Evolutionary conservation across 2,797 vertebrate genomes (phyloP).

Genomic region (Natrix natrix): DNA sequence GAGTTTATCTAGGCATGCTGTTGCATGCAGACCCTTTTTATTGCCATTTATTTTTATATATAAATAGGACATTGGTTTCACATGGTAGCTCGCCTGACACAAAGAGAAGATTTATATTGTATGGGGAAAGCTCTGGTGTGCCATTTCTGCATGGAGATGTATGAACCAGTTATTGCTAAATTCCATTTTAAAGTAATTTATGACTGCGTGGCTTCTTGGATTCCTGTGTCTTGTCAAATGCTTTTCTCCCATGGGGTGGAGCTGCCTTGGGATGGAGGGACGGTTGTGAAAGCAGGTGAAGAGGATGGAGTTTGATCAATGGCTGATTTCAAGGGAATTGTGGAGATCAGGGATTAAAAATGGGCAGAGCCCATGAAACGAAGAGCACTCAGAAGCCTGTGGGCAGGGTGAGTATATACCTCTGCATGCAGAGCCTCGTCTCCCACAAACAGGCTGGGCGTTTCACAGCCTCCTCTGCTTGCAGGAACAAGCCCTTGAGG

Average conservation of each 20-base stretch:
- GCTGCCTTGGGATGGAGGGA: slow-evolving; percentile 45
- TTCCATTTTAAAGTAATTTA: slow-evolving; percentile 31
- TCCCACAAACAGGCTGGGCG: slow-evolving; percentile 40
- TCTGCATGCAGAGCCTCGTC: slow-evolving; percentile 10
- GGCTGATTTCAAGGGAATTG: slow-evolving; percentile 52
- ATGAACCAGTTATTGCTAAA: slow-evolving; percentile 6
- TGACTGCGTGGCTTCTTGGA: slow-evolving; percentile 1
- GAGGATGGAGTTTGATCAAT: slow-evolving; percentile 51
- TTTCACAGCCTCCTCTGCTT: slow-evolving; percentile 47
- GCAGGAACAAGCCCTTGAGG: slow-evolving; percentile 55
- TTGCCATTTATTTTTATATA: slow-evolving; percentile 50
- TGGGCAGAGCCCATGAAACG: slow-evolving; percentile 47
- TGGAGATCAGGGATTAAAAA: slow-evolving; percentile 50
- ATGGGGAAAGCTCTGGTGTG: slow-evolving; percentile 27
- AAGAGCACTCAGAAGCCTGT: slow-evolving; percentile 55
- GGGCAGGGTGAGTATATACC: slow-evolving; percentile 60
- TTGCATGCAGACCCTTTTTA: slow-evolving; percentile 34
- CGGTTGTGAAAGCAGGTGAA: slow-evolving; percentile 61
- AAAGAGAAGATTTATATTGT: slow-evolving; percentile 23
- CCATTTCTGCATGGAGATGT: background rate
- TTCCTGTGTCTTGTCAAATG: fast-evolving
- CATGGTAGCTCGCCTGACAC: slow-evolving; percentile 2
- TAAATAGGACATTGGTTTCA: slow-evolving; percentile 48
- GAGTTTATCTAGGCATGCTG: slow-evolving; percentile 45
- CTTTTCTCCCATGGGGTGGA: slow-evolving; percentile 40